Evolutionary conservation across 2,888 invertebrate genomes (phyloP).

Genomic region (Tigriopus californicus): DNA sequence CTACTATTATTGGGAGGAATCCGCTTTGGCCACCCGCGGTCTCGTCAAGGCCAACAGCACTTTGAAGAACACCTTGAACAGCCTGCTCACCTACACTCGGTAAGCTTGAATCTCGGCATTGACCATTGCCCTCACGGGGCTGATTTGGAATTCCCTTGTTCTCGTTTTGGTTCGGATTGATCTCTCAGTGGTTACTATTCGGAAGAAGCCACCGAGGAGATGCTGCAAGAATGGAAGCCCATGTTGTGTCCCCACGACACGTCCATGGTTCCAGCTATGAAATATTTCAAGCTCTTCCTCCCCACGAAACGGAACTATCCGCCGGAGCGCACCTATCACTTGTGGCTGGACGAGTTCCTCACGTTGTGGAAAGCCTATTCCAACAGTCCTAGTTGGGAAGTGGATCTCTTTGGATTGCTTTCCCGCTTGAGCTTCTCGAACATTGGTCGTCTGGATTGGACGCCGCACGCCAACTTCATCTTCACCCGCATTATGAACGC

Average conservation of each 20-base stretch:
- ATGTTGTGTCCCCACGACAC: conserved; percentile 9
- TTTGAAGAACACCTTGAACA: background rate
- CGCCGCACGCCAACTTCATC: background rate
- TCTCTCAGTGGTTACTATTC: background rate
- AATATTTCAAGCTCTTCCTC: conserved; percentile 7
- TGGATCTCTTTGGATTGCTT: conserved; percentile 1
- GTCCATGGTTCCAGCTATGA: background rate
- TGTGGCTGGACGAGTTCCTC: conserved; percentile 9
- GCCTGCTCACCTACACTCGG: no score
- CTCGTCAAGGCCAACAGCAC: background rate
- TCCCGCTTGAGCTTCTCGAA: conserved; percentile 1
- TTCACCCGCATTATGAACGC: conserved; percentile 10
- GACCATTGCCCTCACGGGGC: no score
- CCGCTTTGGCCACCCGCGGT: background rate
- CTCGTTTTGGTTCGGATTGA: background rate
- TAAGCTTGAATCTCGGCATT: no score
- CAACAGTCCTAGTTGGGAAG: conserved; percentile 12
- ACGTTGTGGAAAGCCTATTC: conserved; percentile 7
- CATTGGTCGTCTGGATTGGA: conserved; percentile 10
- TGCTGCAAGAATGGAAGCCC: background rate
- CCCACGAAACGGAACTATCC: conserved; percentile 8
- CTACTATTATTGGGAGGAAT: conserved; percentile 11
- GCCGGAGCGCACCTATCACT: background rate
- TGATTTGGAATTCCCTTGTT: background rate
- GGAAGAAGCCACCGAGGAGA: conserved; percentile 2